Base-by-base conservation (phyloP, 1,140 invertebrate species). In the Periplaneta americana region DNA sequence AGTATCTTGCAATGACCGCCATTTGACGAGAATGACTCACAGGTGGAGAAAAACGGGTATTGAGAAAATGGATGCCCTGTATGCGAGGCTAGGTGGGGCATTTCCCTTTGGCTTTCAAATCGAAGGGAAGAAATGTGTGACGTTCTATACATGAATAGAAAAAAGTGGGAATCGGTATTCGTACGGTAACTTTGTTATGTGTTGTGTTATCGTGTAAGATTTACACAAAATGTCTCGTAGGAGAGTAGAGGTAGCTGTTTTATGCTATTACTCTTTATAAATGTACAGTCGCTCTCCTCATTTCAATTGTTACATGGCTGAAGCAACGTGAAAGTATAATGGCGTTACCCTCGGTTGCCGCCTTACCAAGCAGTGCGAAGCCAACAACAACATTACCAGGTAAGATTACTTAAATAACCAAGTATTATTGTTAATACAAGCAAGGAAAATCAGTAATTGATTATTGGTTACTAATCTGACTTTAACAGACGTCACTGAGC, bases 261-360 rank as follows among this genome's bases (percentile, higher is more conserved):
- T 66, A 28, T 66, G 22, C 48, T 66, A 66, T 66, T 66, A 66
- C 48, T 66, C 22, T 66, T 66, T 66, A n/a, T 66, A 66, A 66
- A 28, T 66, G 22, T n/a, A 66, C 48, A 66, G 48, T 34, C 76
- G 76, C 76, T 36, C 13, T 75, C 28, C 80, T 66, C 15, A 75
- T 74, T 80, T 80, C 57, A 80, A 75, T 75, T 80, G 74, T 80
- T 80, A 80, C 36, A 80, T 80, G 80, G 80, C 80, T 80, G 66
- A 74, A 76, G 81, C 81, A 35, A 77, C 81, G 81, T 81, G 81
- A 81, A 80, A 81, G 81, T 77, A 81, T 81, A 81, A 81, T 81
- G 81, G 81, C 81, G 81, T 81, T 81, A 81, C 48, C 81, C 76
- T 81, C 81, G 35, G 81, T 81, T 81, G 66, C 81, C 75, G 81